Base-by-base conservation (phyloP, 2,888 invertebrate species). In the Oxycera nigricornis region DNA sequence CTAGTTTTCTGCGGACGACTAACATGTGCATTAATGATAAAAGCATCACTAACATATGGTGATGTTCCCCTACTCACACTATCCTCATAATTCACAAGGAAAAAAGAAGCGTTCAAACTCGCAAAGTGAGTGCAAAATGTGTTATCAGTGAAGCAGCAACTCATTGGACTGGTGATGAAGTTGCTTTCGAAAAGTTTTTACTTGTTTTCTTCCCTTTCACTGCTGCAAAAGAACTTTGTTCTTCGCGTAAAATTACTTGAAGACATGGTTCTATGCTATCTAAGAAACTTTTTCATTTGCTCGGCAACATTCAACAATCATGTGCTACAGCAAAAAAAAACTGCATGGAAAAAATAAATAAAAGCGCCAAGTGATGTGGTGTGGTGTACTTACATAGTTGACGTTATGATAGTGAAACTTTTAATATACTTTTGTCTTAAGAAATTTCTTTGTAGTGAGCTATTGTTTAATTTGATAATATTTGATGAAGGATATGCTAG, bases 111-210 rank as follows among this genome's bases (percentile, higher is more conserved):
- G n/a, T n/a, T n/a, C n/a, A n/a, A n/a, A 11, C 35, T 35, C n/a
- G 50, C 17, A 4, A 50, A 9, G 50, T 4, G 17, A 50, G 50
- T 50, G 50, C 17, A 4, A 50, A 50, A 17, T 50, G 17, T n/a
- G 4, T 50, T 50, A 11, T 4, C 50, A n/a, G 57, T 3, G n/a
- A 35, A 62, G 62, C 9, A 67, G 41, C 46, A 41, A 41, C 39
- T 46, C 65, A 39, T 67, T 39, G 35, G 41, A 67, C 52, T 26
- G 17, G 17, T 17, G 68, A 68, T 68, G 68, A 68, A 68, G 68
- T 52, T 68, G 68, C 68, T 14, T 52, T 68, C 68, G 52, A 68
- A 67, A 68, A 26, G 35, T 68, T 68, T 68, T 30, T 31, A 14
- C 20, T 22, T 68, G 35, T 50, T 24, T 52, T 68, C 68, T 22